Evolutionary conservation across 1,140 invertebrate species (phyloP).

Genomic region (Musca domestica): DNA sequence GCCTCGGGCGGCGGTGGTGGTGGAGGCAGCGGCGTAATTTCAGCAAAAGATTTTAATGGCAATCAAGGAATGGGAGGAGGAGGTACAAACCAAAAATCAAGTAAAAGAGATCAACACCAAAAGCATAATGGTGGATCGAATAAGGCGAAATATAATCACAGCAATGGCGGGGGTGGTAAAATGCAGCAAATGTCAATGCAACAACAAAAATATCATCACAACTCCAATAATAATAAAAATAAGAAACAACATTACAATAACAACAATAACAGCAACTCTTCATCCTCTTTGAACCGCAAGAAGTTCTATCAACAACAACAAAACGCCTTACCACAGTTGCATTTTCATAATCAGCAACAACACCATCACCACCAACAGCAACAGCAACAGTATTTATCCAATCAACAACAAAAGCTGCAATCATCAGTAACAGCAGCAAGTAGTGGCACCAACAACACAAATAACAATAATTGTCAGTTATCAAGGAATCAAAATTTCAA

Average conservation of each 20-base stretch:
- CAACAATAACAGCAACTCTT: slow-evolving; percentile 18
- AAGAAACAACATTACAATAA: slow-evolving; percentile 20
- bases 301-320: slow-evolving; percentile 24
- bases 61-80: slow-evolving; percentile 33
- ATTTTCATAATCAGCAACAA: slow-evolving; percentile 7
- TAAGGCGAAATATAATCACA: slow-evolving; percentile 28
- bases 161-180: background rate
- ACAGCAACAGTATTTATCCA: background rate
- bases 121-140: slow-evolving; percentile 30
- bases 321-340: no score
- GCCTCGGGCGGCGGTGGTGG: no score
- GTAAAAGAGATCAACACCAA: slow-evolving; percentile 26
- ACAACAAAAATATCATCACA: slow-evolving; percentile 26
- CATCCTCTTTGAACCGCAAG: slow-evolving; percentile 16
- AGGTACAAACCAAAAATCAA: slow-evolving; percentile 38
- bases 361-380: slow-evolving; percentile 7
- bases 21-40: background rate
- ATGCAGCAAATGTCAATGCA: slow-evolving; percentile 26
- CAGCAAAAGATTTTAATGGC: slow-evolving; percentile 33
- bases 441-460: background rate
- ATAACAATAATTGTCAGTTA: slow-evolving; percentile 6
- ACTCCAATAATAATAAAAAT: slow-evolving; percentile 36
- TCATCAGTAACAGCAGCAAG: background rate
- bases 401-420: slow-evolving; percentile 2
- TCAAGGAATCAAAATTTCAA: slow-evolving; percentile 12